Conservation (phyloP, 1,140 invertebrate genomes). For the Agraylea sexmaculata region DNA sequence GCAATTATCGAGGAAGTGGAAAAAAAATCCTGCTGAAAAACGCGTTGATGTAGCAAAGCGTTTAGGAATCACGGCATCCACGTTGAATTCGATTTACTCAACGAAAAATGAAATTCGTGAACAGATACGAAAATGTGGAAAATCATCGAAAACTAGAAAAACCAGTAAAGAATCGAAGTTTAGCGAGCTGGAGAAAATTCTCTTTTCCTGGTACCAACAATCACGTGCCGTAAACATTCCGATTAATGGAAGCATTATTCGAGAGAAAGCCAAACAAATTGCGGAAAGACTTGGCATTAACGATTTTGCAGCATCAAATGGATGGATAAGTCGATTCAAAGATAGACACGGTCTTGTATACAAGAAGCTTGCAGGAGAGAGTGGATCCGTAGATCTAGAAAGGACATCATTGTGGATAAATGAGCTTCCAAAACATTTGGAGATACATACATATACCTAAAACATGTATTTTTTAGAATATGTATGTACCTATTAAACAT, state of each 20-base stretch:
- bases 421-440: too few species aligned
- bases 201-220: constrained; percentile 11
- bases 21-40: constrained; percentile 14
- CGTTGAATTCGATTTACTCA: constrained; percentile 11
- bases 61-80: constrained; percentile 13
- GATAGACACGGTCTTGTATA: constrained; percentile 10
- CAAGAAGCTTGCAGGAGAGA: constrained; percentile 9
- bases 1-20: constrained; percentile 11
- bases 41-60: constrained; percentile 13
- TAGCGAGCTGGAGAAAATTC: constrained; percentile 14
- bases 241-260: constrained; percentile 10
- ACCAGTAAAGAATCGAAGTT: constrained; percentile 13
- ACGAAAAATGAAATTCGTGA: constrained; percentile 12
- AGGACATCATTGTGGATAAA: constrained; percentile 9
- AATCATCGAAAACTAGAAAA: constrained; percentile 12
- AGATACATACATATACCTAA: too few species aligned
- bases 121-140: constrained; percentile 12
- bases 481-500: too few species aligned
- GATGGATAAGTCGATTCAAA: constrained; percentile 11
- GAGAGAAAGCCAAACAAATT: constrained; percentile 10
- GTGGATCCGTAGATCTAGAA: constrained; percentile 9
- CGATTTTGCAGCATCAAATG: constrained; percentile 5
- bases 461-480: too few species aligned
- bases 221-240: constrained; percentile 8
- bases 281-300: constrained; percentile 9